phyloP scores from a whole-genome alignment of 2,797 vertebrate species.

The Smutsia temminckii region DNA sequence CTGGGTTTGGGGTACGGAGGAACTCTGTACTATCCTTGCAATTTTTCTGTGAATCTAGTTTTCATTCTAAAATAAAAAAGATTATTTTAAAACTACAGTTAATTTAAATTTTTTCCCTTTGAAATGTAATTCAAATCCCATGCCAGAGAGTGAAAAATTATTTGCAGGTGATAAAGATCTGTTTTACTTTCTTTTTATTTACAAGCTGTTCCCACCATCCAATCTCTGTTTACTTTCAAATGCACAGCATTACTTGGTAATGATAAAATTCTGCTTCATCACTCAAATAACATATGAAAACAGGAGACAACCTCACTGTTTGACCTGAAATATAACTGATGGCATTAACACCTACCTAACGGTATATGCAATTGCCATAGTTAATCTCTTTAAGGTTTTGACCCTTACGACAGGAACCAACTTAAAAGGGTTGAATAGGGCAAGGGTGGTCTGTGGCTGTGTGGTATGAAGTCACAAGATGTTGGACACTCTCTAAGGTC shows the following conservation, averaged over 20 bases:
- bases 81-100: neutral
- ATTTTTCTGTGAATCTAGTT: neutral
- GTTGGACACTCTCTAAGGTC: neutral
- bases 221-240: constrained; percentile 34
- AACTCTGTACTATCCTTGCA: neutral
- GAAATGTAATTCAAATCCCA: constrained; percentile 77
- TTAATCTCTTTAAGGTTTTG: neutral
- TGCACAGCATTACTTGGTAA: neutral
- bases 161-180: constrained; percentile 69
- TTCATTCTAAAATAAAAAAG: neutral
- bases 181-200: constrained; percentile 75
- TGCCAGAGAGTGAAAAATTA: constrained; percentile 67
- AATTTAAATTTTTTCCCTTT: constrained; percentile 52
- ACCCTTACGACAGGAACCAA: neutral
- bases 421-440: neutral
- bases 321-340: neutral
- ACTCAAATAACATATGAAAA: constrained; percentile 21
- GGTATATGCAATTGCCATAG: neutral
- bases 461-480: neutral
- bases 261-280: constrained; percentile 28
- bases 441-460: neutral
- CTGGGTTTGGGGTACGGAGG: neutral
- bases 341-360: neutral
- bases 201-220: neutral
- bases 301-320: neutral